phyloP scores from a whole-genome alignment of 2,888 invertebrate genomes.

The Scaptomyza caliginosa region DNA sequence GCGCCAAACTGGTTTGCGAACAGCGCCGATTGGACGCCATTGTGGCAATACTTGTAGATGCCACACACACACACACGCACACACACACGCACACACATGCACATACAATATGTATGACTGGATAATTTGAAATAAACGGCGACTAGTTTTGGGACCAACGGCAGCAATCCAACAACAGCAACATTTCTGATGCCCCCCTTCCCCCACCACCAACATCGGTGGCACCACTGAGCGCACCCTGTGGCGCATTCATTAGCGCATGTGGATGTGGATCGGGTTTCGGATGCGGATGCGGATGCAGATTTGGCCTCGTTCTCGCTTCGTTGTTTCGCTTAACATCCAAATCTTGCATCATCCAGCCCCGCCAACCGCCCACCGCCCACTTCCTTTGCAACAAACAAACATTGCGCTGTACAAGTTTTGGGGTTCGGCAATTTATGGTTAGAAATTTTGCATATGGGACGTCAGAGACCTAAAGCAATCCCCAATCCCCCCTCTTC shows the following conservation, averaged over 20 bases:
- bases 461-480: constrained; percentile 28
- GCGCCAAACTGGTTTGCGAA: constrained; percentile 24
- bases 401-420: constrained; percentile 62
- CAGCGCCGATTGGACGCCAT: constrained; percentile 71
- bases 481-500: not conserved
- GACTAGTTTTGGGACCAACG: constrained; percentile 57
- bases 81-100: not conserved
- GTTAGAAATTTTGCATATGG: constrained; percentile 77
- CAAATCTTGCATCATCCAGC: not conserved
- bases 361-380: not conserved
- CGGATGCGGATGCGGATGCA: constrained; percentile 43
- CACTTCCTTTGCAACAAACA: constrained; percentile 17
- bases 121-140: constrained; percentile 63
- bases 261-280: constrained; percentile 31
- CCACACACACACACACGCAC: constrained; percentile 21
- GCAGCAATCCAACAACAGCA: constrained; percentile 56
- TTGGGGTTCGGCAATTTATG: constrained; percentile 76
- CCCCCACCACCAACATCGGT: too few relatives aligned
- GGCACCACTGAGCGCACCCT: constrained; percentile 11
- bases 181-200: constrained; percentile 24
- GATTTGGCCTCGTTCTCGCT: constrained; percentile 60
- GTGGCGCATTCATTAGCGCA: constrained; percentile 68
- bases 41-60: constrained; percentile 48
- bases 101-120: constrained; percentile 10
- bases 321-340: constrained; percentile 55